Evolutionary conservation across 2,888 invertebrate genomes (phyloP), one percentile per base, ranked within the genome.

Genomic region (Drosophila parthenogenetica): DNA sequence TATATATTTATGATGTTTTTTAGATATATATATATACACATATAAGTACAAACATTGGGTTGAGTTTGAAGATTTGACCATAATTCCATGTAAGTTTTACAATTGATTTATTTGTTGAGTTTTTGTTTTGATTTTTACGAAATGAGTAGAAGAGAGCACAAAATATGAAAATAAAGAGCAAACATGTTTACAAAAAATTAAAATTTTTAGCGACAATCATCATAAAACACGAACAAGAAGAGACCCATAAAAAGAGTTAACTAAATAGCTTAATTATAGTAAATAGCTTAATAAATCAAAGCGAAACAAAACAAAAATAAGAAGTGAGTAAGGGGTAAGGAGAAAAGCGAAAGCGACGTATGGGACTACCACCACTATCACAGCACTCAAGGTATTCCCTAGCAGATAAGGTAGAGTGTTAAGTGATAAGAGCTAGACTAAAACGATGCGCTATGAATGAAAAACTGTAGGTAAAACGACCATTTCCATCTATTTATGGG

Each of bases 111-210:
- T 50, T 14, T 59, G 14, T 66, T 63, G 50, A 25, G 53, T 64
- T 66, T 63, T 61, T 62, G 22, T 22, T 55, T 16, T 63, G 54
- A 39, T 46, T 57, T 61, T 54, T 70, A 57, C 61, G 67, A 78
- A 80, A 79, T 76, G 63, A 79, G 64, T 53, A 66, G 54, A 62
- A 35, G 35, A 62, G 73, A 59, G 79, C 79, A 72, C 77, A 74
- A 77, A 77, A 73, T 86, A 87, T 86, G 83, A 83, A 87, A 87
- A 78, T 83, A 83, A 85, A 86, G 69, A 87, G 69, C 69, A 87
- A 74, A 84, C 60, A 79, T 70, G 64, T 69, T 65, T 70, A 79
- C 65, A 69, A 46, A 60, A 76, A 83, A 85, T 83, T 79, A 79
- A 69, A 69, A 58, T 25, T 16, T 37, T 16, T 37, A 62, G 46